Evolutionary conservation across 1,140 invertebrate genomes (phyloP).

Genomic region (Drosophila neocordata): DNA sequence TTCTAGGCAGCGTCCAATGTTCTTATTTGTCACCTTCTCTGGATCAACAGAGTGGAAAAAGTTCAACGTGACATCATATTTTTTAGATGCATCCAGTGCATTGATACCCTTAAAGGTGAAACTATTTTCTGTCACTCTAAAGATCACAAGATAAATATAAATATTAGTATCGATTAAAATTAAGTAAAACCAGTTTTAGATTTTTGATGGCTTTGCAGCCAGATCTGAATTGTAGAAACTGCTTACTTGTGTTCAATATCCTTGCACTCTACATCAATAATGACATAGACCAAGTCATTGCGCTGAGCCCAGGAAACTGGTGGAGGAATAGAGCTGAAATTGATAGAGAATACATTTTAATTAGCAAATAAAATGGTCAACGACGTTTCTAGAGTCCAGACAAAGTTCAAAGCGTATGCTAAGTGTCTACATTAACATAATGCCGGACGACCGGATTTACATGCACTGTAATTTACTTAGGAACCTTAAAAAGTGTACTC

Average conservation of each 20-base stretch:
- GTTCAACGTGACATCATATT: slow-evolving; percentile 93
- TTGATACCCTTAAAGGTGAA: slow-evolving; percentile 93
- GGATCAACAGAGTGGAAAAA: slow-evolving; percentile 92
- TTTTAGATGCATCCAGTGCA: slow-evolving; percentile 90
- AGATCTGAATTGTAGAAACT: background rate
- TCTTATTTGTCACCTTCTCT: slow-evolving; percentile 88
- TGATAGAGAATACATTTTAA: background rate
- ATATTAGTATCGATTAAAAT: too few species aligned
- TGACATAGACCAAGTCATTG: slow-evolving; percentile 90
- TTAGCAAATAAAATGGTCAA: background rate
- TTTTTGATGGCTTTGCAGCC: too few species aligned
- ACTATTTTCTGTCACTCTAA: slow-evolving; percentile 89
- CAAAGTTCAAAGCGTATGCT: slow-evolving; percentile 1
- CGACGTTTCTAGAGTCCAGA: background rate
- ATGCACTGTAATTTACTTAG: background rate
- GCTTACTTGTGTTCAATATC: slow-evolving; percentile 90
- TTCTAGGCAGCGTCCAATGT: slow-evolving; percentile 90
- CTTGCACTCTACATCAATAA: slow-evolving; percentile 94
- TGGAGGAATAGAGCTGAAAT: slow-evolving; percentile 86
- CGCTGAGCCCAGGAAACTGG: slow-evolving; percentile 96
- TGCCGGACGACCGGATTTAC: background rate
- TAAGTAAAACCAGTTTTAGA: too few species aligned
- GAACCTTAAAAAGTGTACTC: background rate
- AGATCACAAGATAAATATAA: slow-evolving; percentile 27
- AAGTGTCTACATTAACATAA: background rate